Evolutionary conservation across 2,113 vertebrate genomes (phyloP), one percentile per base, ranked within the genome.

Genomic region (Oncorhynchus keta): DNA sequence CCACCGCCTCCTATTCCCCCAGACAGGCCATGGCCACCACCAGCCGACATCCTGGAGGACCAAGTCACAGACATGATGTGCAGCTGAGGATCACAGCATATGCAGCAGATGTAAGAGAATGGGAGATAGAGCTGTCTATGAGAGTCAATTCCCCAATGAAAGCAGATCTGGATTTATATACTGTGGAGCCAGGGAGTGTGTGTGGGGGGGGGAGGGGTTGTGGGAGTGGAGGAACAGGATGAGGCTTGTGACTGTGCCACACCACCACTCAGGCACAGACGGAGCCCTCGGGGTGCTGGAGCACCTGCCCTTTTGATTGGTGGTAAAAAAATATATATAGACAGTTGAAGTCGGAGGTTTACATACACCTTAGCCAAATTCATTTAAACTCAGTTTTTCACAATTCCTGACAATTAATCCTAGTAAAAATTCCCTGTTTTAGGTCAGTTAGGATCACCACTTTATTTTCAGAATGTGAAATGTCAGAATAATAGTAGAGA

Each of bases 1-100:
- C 22, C 22, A 26, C 64, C 26, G 24, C 78, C 18, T 5, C 77
- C 77, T 2, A 77, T 28, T 26, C 76, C 62, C 59, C 59, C 55
- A 13, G 70, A 45, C 39, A 30, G 22, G 61, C 73, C 62, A 12
- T 20, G 9, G 12, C 55, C 59, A n/a, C 26, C 3, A 57, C 70
- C 13, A 24, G 39, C 64, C 4, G 45, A 75, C 73, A 67, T 45
- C 62, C 61, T 74, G 22, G 62, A 45, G 24, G 73, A 66, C 22
- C 61, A 26, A 66, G 7, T 28, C 28, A 66, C 2, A 35, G 78
- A 70, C 22, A 64, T 55, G 65, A 67, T 22, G 22, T 30, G 26
- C 14, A 67, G 5, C 65, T 67, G 30, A 67, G 22, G 65, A 67
- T 26, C 28, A 67, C 26, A 30, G 13, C 65, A 67, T n/a, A 6